These are phyloP conservation scores for Acrocephalus arundinaceus DNA, from an alignment of 2,113 vertebrate species.

Conservation along the genomic window DNA sequence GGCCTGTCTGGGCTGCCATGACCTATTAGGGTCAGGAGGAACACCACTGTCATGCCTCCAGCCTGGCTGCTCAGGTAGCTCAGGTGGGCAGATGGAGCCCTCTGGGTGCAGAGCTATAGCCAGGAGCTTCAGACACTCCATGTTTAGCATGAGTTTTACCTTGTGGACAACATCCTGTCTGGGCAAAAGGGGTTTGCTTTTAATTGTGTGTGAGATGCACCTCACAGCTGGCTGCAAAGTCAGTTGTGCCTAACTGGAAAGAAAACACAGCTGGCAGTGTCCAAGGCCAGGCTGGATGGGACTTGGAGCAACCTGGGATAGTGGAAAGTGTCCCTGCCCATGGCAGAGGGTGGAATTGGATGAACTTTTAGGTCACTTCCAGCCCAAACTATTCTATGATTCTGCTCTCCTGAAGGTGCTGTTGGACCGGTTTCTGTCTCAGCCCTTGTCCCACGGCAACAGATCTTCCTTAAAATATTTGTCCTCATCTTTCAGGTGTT, in stretches of 20 bases:
- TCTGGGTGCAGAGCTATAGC: not conserved
- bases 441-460: not conserved
- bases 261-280: not conserved
- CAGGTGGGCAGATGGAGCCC: not conserved
- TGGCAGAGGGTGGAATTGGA: not conserved
- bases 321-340: not conserved
- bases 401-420: not conserved
- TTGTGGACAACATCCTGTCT: not conserved
- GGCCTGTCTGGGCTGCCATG: accelerated
- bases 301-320: not conserved
- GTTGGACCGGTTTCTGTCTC: not conserved
- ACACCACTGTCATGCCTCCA: not conserved
- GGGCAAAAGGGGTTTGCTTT: not conserved
- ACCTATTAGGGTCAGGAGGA: not conserved
- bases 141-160: not conserved
- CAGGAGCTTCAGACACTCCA: accelerated
- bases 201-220: accelerated
- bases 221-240: not conserved
- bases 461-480: not conserved
- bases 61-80: not conserved
- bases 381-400: not conserved
- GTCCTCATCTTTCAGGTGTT: not conserved
- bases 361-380: not conserved
- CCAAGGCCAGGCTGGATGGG: not conserved
- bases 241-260: not conserved